These are phyloP conservation scores for Macrocentrus cingulum DNA, from an alignment of 1,140 invertebrate genomes.

Conservation along the genomic window DNA sequence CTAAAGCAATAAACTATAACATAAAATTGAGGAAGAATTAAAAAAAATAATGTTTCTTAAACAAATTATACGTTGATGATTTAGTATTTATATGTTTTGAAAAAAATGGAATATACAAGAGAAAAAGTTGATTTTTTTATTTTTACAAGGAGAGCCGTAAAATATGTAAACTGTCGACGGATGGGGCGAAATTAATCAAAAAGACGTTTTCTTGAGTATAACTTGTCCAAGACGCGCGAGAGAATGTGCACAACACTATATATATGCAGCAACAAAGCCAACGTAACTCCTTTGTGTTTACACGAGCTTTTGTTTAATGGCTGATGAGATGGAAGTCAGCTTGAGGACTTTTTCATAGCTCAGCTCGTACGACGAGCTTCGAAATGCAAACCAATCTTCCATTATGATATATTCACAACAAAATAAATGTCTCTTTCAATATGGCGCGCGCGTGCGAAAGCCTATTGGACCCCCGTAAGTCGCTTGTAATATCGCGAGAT, in stretches of 20 bases:
- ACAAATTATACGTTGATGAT: too few species aligned
- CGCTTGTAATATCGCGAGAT: slow-evolving; percentile 4
- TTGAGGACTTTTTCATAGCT: neutral
- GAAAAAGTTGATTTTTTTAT: too few species aligned
- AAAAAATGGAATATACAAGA: too few species aligned
- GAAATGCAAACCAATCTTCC: slow-evolving; percentile 5
- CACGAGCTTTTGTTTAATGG: slow-evolving; percentile 18
- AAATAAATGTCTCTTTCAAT: slow-evolving; percentile 12
- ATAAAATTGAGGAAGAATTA: too few species aligned
- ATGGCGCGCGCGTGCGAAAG: neutral
- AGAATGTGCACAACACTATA: slow-evolving; percentile 3
- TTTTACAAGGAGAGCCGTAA: too few species aligned
- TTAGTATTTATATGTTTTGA: too few species aligned
- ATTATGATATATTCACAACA: too few species aligned
- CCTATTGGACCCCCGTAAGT: neutral
- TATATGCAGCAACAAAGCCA: slow-evolving; percentile 12
- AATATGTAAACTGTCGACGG: neutral
- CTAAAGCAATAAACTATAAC: too few species aligned
- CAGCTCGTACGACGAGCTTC: neutral
- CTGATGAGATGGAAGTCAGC: slow-evolving; percentile 13
- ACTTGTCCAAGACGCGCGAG: neutral
- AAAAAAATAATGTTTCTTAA: too few species aligned
- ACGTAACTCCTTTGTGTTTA: slow-evolving; percentile 14
- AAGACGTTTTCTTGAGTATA: neutral
- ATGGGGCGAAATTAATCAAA: too few species aligned